Percentiles rank a stretch among this genome's conserved stretches.
phyloP scores from a whole-genome alignment of 2,888 invertebrate genomes.

The Disparrhopalites patrizii region DNA sequence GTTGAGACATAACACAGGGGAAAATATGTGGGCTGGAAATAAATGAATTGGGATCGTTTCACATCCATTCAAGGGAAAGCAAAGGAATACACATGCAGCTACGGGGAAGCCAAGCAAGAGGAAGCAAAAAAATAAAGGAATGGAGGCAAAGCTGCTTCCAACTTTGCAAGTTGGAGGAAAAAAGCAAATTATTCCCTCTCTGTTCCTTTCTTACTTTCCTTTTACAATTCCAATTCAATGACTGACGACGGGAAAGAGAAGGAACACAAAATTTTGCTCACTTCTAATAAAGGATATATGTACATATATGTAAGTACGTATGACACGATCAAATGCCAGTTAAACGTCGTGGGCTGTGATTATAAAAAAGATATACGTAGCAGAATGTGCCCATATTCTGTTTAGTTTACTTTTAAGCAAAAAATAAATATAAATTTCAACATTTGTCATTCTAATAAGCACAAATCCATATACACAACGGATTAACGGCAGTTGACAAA shows the following conservation, averaged over 20 bases:
- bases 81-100: background rate
- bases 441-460: too few relatives aligned
- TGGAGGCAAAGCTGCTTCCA: slow-evolving; percentile 2
- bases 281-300: too few relatives aligned
- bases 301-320: too few relatives aligned
- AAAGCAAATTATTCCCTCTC: slow-evolving; percentile 2
- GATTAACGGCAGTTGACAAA: too few relatives aligned
- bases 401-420: too few relatives aligned
- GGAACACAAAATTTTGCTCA: background rate
- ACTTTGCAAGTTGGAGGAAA: background rate
- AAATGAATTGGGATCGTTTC: slow-evolving; percentile 21
- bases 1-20: slow-evolving; percentile 21
- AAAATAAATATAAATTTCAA: too few relatives aligned
- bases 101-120: background rate
- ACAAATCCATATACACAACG: too few relatives aligned
- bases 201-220: slow-evolving; percentile 14
- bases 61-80: slow-evolving; percentile 4
- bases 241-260: slow-evolving; percentile 5
- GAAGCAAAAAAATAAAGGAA: background rate
- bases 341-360: too few relatives aligned
- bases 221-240: slow-evolving; percentile 19
- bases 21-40: slow-evolving; percentile 28
- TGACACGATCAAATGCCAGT: too few relatives aligned
- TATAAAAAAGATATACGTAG: too few relatives aligned
- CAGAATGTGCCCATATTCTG: too few relatives aligned